Evolutionary conservation across 1,140 invertebrate genomes (phyloP), one percentile per base, ranked within the genome.

Genomic region (Spodoptera litura): DNA sequence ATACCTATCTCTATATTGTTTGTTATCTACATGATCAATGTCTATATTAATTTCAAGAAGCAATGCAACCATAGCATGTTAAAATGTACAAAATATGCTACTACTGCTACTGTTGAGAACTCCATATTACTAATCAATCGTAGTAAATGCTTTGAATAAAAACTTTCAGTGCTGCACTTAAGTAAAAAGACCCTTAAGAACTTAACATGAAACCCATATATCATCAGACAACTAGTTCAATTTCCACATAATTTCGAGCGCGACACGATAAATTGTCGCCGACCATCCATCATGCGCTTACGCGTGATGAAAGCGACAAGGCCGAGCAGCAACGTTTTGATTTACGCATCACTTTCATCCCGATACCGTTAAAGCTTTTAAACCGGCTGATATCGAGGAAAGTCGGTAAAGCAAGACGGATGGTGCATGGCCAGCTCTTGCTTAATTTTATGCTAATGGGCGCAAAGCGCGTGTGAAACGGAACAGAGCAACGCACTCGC

Each of bases 331-430:
- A 62, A 62, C 81, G 78, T 81, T 89, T 90, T 93, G 87, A 91
- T 89, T 92, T 88, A 91, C 86, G 83, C 82, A 81, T 92, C 90
- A 93, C 90, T 93, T 94, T 92, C 88, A 76, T 87, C 83, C 80
- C 66, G 58, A 84, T 88, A 91, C 92, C 91, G 91, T 93, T 94
- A 93, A 88, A 80, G 83, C 87, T 92, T 88, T 92, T 88, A 87
- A 91, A 91, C 81, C 84, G 88, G 80, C 83, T 83, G 90, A 87
- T 82, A 64, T 79, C 55, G 78, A 86, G 79, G 88, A 90, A 92
- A 93, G 89, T 89, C 87, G 89, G 85, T 80, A 87, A 88, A 90
- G 88, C 79, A 90, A 89, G 89, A 91, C 86, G 83, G 85, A 91
- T 91, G 84, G 83, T 85, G 83, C 84, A 91, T 91, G 83, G 83